Conservation (phyloP, 1,140 invertebrate species). For the Rhagoletis zephyria region DNA sequence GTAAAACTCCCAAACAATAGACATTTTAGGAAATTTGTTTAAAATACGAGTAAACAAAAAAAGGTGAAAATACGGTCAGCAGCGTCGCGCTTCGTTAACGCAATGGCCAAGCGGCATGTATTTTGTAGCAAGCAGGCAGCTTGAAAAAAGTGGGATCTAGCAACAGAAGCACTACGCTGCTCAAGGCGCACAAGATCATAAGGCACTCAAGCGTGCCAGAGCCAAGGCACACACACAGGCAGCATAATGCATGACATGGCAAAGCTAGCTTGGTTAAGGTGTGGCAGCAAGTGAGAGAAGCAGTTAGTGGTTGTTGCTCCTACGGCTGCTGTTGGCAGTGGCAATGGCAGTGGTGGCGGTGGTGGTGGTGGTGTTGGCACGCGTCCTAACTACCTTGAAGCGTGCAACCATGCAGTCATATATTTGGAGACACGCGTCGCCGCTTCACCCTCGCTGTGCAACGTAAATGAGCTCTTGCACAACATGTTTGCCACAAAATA, state of each 20-base stretch:
- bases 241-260: not conserved
- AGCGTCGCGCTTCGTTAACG: slow-evolving; percentile 34
- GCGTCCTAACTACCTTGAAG: slow-evolving; percentile 24
- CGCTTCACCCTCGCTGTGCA: slow-evolving; percentile 43
- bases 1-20: not conserved
- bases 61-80: not conserved
- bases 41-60: not conserved
- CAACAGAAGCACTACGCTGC: not conserved
- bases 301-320: not conserved
- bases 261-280: not conserved
- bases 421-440: not conserved
- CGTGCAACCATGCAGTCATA: slow-evolving; percentile 1
- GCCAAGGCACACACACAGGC: not conserved
- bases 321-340: not conserved
- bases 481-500: slow-evolving; percentile 42
- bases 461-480: slow-evolving; percentile 17
- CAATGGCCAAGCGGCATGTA: too few species aligned
- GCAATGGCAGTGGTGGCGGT: not conserved
- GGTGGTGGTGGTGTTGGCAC: slow-evolving; percentile 40
- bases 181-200: not conserved
- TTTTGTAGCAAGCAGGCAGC: not conserved
- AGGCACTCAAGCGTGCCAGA: slow-evolving; percentile 34
- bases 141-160: not conserved
- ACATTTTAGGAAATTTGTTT: not conserved
- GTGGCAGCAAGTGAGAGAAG: slow-evolving; percentile 18